A percentile compares a stretch with the other conserved stretches of the same genome.
These are phyloP conservation scores for Pyralis farinalis DNA, from an alignment of 2,888 invertebrate species.

Conservation along the genomic window DNA sequence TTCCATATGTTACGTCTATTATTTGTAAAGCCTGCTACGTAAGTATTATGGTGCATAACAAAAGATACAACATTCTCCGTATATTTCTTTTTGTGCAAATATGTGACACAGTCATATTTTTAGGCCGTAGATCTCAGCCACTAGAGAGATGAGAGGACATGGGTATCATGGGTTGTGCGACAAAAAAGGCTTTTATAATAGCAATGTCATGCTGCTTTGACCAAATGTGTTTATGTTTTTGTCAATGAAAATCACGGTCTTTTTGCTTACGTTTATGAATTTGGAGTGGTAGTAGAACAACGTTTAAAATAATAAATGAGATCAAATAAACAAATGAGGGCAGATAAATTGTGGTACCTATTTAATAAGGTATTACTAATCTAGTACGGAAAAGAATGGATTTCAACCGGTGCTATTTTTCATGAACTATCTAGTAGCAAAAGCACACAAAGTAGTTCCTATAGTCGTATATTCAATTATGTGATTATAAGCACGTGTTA, in stretches of 20 bases:
- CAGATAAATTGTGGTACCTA: too few relatives aligned
- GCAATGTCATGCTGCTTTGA: not conserved
- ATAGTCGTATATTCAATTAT: too few relatives aligned
- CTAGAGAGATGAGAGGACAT: not conserved
- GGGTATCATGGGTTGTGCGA: not conserved
- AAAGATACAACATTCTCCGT: not conserved
- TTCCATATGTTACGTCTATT: conserved; percentile 45
- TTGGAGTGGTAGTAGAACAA: too few relatives aligned
- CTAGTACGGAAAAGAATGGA: too few relatives aligned
- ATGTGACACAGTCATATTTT: conserved; percentile 2
- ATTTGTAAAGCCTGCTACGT: conserved; percentile 33
- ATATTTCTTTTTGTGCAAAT: conserved; percentile 1
- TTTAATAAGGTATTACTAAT: too few relatives aligned
- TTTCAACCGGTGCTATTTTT: too few relatives aligned
- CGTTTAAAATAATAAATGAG: too few relatives aligned
- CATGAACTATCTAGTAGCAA: too few relatives aligned
- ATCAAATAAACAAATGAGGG: too few relatives aligned
- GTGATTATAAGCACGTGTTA: too few relatives aligned
- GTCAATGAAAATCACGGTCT: not conserved
- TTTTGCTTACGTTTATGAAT: too few relatives aligned
- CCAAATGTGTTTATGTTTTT: not conserved
- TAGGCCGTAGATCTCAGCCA: not conserved
- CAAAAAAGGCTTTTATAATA: not conserved
- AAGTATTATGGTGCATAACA: conserved; percentile 27
- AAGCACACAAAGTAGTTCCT: too few relatives aligned